Conservation (phyloP, 2,888 invertebrate genomes). For the Pterostichus madidus region DNA sequence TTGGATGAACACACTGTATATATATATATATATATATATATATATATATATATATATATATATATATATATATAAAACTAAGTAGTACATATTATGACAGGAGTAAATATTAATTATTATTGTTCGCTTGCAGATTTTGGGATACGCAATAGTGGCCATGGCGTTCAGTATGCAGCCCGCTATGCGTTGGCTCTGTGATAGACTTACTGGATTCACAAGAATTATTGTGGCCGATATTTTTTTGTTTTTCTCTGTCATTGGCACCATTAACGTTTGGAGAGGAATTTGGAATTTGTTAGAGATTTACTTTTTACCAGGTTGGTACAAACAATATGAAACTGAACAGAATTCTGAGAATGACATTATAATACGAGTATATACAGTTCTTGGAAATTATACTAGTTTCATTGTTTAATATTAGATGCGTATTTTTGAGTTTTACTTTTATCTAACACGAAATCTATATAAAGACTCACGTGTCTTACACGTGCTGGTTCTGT, state of each 20-base stretch:
- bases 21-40: too few relatives aligned
- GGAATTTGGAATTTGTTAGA: constrained; percentile 92
- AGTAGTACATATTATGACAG: too few relatives aligned
- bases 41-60: too few relatives aligned
- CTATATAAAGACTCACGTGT: constrained; percentile 21
- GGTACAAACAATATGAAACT: constrained; percentile 62
- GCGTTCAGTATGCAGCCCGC: constrained; percentile 88
- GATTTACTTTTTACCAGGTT: constrained; percentile 88
- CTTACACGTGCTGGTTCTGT: constrained; percentile 2
- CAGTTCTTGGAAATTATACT: background rate
- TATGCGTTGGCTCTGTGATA: constrained; percentile 85
- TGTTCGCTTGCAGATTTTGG: constrained; percentile 81
- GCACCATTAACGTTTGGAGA: constrained; percentile 93
- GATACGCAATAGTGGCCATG: constrained; percentile 85
- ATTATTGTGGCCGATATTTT: constrained; percentile 88
- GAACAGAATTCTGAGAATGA: background rate
- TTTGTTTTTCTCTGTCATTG: constrained; percentile 87
- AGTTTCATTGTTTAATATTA: constrained; percentile 22
- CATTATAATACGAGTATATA: background rate
- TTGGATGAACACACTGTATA: too few relatives aligned
- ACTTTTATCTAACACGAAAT: background rate
- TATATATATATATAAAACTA: too few relatives aligned
- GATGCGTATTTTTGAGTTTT: constrained; percentile 21
- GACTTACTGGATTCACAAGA: constrained; percentile 83
- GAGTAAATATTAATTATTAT: background rate